Base-by-base conservation (phyloP, 2,888 invertebrate species). In the Baronia brevicornis region DNA sequence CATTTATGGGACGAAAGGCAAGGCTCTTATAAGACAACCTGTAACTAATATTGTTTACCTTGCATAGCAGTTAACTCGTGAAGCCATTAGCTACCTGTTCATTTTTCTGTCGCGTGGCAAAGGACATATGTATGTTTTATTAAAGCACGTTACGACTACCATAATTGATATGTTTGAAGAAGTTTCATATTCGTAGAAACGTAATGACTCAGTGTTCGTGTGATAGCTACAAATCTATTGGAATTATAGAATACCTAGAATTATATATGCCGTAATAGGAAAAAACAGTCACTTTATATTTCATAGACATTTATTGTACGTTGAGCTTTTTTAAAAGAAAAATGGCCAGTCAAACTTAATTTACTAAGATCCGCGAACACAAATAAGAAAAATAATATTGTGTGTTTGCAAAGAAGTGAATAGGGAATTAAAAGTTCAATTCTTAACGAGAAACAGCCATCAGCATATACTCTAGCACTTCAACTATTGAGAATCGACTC, bases 1-100 rank as follows among this genome's bases (percentile, higher is more conserved):
- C 55, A 59, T 66, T 68, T 62, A 61, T 44, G 41, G 53, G 59
- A 51, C 46, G 56, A 65, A 72, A 68, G 74, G 74, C 77, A 77
- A 59, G 63, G 48, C 42, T 40, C 47, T 46, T 70, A 62, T 60
- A 62, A 50, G 51, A 49, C 48, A 51, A 46, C 47, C 49, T 23
- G 42, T 64, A 60, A 58, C 48, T 55, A 54, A 63, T 66, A 51
- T 48, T 77, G 65, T 77, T 75, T 71, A 61, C 60, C 61, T 48
- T 60, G 60, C 58, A 63, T 58, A 43, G 36, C 29, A 41, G 41
- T 44, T 48, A 45, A 45, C 28, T 46, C 29, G 38, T 29, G 20
- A 24, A 47, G 55, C 60, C 44, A 75, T 78, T 73, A 77, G 54
- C 69, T 74, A 59, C 67, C 60, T 38, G 44, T 64, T 44, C 64